Evolutionary conservation across 2,113 vertebrate species (phyloP), one percentile per base, ranked within the genome.

Genomic region (Nerophis lumbriciformis): DNA sequence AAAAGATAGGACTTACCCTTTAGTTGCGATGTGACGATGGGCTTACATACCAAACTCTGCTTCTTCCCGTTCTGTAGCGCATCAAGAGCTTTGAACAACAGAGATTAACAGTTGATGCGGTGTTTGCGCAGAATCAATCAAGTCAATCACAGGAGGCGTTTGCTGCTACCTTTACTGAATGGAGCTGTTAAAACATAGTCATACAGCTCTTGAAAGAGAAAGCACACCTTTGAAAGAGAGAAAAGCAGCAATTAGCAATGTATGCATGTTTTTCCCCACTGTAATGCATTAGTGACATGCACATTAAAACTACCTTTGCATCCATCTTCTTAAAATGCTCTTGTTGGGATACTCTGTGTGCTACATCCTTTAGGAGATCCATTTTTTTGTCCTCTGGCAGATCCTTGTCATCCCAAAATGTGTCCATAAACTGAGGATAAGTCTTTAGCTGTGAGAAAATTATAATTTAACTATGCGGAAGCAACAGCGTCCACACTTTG

Each of bases 81-180:
- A 42, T 71, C 4, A 14, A 87, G 39, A 57, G 83, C 85, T 87
- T 50, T 2, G 48, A 68, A 71, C 52, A 42, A 11, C 3, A 65
- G 37, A 51, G 8, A 10, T 42, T 5, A 1, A 61, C 1, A 69
- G 42, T 66, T 68, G 3, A 5, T 11, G 42, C 10, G 15, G 19
- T 28, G 42, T 45, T 45, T n/a, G 38, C 53, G 11, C 38, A 19
- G 3, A 11, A 5, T 2, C 15, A 10, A 38, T 16, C 15, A 55
- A 38, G 3, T 8, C 10, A 4, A 0, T 15, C 4, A 4, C 4
- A 55, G 6, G 37, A 13, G 14, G 15, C 13, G 19, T 6, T 10
- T 10, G 28, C 8, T 1, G 1, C 13, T 81, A 87, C 85, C 85
- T 78, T 85, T 52, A 63, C 4, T 44, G 63, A 82, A 72, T 4